Evolutionary conservation across 2,797 vertebrate genomes (phyloP).

Genomic region (Ibycter americanus): DNA sequence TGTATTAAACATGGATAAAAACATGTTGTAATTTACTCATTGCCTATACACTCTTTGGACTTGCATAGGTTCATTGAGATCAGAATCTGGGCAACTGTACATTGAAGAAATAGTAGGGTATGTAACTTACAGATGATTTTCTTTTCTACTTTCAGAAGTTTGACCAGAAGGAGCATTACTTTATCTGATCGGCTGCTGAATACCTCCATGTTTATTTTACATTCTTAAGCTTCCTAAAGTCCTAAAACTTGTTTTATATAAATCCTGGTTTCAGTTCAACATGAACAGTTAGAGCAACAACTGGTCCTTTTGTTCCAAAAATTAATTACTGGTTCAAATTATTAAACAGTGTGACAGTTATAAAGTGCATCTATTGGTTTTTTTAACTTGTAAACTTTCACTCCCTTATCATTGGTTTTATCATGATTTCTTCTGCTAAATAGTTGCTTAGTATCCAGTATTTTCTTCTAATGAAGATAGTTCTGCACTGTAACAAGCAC

Average conservation of each 20-base stretch:
- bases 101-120: neutral
- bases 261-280: neutral
- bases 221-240: neutral
- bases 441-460: neutral
- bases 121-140: neutral
- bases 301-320: neutral
- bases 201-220: neutral
- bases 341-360: neutral
- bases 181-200: neutral
- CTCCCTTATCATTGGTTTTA: neutral
- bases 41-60: neutral
- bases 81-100: neutral
- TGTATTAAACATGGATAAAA: neutral
- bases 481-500: neutral
- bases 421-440: neutral
- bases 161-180: neutral
- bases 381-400: neutral
- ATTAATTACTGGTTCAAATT: neutral
- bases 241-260: neutral
- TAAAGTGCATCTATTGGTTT: neutral
- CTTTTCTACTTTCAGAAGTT: neutral
- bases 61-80: neutral
- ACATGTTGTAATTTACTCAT: neutral
- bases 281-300: neutral
- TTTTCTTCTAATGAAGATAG: neutral